These are phyloP conservation scores for Sicus ferrugineus DNA, from an alignment of 2,888 invertebrate genomes.

Conservation along the genomic window DNA sequence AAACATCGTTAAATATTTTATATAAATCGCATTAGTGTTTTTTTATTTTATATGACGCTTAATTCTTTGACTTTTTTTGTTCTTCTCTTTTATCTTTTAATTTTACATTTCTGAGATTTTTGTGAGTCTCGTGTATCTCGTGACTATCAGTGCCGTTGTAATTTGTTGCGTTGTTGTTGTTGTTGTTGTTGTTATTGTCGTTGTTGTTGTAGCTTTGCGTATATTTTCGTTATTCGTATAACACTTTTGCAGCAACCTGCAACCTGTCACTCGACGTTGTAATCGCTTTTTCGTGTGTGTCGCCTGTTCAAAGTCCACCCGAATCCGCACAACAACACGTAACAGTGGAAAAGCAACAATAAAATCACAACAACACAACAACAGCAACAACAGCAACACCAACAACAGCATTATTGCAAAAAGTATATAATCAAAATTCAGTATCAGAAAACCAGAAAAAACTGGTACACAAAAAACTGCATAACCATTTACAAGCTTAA, in stretches of 20 bases:
- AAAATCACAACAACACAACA: not conserved
- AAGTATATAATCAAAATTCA: not conserved
- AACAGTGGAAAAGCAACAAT: not conserved
- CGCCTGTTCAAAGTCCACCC: constrained; percentile 23
- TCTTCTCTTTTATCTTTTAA: not conserved
- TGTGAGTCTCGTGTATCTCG: constrained; percentile 13
- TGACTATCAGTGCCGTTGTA: not conserved
- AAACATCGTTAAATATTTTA: not conserved
- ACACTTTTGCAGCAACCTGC: not conserved
- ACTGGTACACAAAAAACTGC: not conserved
- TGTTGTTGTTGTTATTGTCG: constrained; percentile 3
- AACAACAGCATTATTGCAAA: not conserved
- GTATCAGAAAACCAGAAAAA: constrained; percentile 9
- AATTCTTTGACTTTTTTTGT: not conserved
- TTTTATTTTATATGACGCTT: not conserved
- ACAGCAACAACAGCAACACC: not conserved
- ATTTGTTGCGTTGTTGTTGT: not conserved
- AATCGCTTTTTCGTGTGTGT: not conserved
- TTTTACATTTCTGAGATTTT: not conserved
- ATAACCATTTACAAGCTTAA: not conserved
- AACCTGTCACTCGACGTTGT: not conserved
- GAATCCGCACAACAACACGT: too few relatives aligned
- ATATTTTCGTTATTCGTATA: not conserved
- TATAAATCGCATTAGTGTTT: not conserved
- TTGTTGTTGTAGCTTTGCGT: not conserved